Evolutionary conservation across 1,140 invertebrate species (phyloP).

Genomic region (Globodera rostochiensis): DNA sequence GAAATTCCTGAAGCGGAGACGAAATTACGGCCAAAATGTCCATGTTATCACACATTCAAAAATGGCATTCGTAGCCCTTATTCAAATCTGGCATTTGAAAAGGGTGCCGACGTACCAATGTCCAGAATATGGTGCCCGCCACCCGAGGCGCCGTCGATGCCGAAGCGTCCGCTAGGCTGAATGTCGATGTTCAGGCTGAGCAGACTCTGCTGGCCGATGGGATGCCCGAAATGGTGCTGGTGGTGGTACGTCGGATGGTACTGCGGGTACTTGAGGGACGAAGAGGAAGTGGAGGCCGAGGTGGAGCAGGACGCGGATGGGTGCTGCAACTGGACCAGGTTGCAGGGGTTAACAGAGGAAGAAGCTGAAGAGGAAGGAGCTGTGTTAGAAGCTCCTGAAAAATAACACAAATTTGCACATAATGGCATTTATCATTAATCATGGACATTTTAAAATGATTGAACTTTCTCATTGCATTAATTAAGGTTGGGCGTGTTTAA

Average conservation of each 20-base stretch:
- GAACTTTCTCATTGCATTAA: neutral
- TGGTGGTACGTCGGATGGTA: neutral
- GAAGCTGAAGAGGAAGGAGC: conserved; percentile 5
- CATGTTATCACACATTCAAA: neutral
- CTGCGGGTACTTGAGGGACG: conserved; percentile 1
- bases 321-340: neutral
- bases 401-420: neutral
- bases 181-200: conserved; percentile 17
- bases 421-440: neutral
- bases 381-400: neutral
- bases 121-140: neutral
- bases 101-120: neutral
- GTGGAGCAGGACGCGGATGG: neutral
- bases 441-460: neutral
- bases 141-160: neutral
- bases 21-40: neutral
- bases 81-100: no score
- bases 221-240: neutral
- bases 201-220: conserved; percentile 2
- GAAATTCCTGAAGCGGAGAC: neutral
- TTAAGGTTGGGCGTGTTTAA: neutral
- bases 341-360: neutral
- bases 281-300: neutral
- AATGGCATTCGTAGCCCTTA: no score
- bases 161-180: neutral